Base-by-base conservation (phyloP, 2,113 vertebrate genomes). In the Aythya baeri region DNA sequence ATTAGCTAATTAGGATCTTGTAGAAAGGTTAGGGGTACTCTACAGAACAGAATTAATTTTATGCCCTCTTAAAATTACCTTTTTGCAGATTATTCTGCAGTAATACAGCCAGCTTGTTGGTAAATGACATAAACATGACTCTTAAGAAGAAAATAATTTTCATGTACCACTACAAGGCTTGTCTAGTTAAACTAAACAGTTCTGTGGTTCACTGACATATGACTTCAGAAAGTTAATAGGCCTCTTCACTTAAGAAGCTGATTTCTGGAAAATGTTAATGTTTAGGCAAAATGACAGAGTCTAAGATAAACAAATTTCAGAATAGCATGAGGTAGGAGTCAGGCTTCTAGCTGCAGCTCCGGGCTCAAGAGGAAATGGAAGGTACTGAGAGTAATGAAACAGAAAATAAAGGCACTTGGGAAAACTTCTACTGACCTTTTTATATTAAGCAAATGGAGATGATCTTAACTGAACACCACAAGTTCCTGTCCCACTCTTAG, bases 161-260 rank as follows among this genome's bases (percentile, higher is more conserved):
- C 4, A 5, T 80, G 23, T 43, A 81, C 82, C 80, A 62, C 77
- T 85, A 32, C 1, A 43, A 57, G 46, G 49, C 73, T 93, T 93
- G 73, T 83, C 79, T 78, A 59, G 68, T 80, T 85, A 91, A 94
- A 88, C 62, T 84, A 61, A 90, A 89, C 67, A 91, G 70, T 43
- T 83, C 54, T 70, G 54, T 68, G 82, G 87, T 91, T 94, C 93
- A 83, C 63, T 93, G 89, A 84, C 65, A 79, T 34, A 75, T 20
- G 88, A 88, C 73, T 96, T 93, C 52, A 93, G 88, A 75, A 90
- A 86, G 79, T 58, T 86, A 95, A 93, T 20, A 79, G 70, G 75
- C 86, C 88, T 58, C 62, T 91, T 80, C 70, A 49, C 61, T 77
- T 86, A 49, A 81, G 73, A 86, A 96, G 65, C 17, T 68, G 83